phyloP scores from a whole-genome alignment of 2,797 vertebrate genomes.

The Catamblyrhynchus diadema region DNA sequence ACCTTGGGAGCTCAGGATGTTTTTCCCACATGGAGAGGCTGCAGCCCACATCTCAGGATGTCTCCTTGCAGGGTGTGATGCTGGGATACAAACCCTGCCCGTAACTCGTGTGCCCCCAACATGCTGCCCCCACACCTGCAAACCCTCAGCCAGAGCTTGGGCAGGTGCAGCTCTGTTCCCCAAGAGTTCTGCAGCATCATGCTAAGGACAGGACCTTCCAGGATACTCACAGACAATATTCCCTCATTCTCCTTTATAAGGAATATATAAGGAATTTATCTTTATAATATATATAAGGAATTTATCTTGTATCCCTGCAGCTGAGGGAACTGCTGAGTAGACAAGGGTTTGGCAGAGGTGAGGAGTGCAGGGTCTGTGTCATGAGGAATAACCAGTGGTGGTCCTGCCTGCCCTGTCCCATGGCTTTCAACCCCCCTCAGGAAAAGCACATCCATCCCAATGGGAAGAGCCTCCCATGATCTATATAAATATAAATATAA shows the following conservation, averaged over 20 bases:
- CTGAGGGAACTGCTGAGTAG: not conserved
- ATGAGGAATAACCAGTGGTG: not conserved
- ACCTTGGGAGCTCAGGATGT: not conserved
- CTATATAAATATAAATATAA: not conserved
- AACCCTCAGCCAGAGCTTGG: not conserved
- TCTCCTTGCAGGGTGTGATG: not conserved
- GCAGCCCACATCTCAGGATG: not conserved
- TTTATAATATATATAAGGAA: not conserved
- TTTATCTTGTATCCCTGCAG: not conserved
- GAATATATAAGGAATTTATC: too few species aligned
- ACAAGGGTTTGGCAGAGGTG: not conserved
- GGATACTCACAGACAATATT: rapidly evolving
- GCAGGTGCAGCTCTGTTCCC: not conserved
- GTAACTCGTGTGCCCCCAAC: rapidly evolving
- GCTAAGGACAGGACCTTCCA: not conserved
- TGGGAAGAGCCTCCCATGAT: not conserved
- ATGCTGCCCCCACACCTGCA: not conserved
- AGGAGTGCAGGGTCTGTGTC: not conserved
- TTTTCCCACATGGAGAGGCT: not conserved
- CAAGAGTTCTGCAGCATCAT: not conserved
- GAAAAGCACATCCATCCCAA: not conserved
- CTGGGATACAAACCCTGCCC: not conserved
- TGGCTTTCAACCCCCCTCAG: not conserved
- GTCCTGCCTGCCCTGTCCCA: not conserved
- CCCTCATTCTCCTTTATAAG: rapidly evolving